These are phyloP conservation scores for Anneissia japonica DNA, from an alignment of 35 echinoderm and acorn worm species.

Conservation along the genomic window DNA sequence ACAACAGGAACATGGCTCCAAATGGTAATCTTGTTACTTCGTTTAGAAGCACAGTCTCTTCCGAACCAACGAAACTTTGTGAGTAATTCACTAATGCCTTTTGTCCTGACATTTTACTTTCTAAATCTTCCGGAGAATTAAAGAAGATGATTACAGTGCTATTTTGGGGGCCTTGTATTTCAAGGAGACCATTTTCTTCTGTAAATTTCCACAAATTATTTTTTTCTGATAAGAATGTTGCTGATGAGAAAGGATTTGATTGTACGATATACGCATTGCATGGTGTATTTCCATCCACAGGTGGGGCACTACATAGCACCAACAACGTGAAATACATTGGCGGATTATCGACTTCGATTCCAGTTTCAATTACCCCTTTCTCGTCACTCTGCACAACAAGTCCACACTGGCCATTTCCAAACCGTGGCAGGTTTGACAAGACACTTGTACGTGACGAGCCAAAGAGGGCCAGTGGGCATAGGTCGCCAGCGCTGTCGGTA, in stretches of 20 bases:
- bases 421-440: conserved; percentile 48
- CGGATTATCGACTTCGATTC: background rate
- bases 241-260: background rate
- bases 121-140: conserved; percentile 19
- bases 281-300: conserved; percentile 14
- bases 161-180: conserved; percentile 35
- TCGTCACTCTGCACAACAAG: conserved; percentile 26
- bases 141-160: conserved; percentile 47
- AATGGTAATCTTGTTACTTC: conserved; percentile 4
- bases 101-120: background rate
- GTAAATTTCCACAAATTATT: conserved; percentile 39
- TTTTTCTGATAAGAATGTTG: background rate
- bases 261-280: conserved; percentile 42
- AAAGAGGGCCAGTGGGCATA: conserved; percentile 39
- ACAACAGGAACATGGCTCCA: conserved; percentile 49
- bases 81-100: conserved; percentile 24
- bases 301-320: conserved; percentile 54
- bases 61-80: conserved; percentile 48
- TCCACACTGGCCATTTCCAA: conserved; percentile 45
- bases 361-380: background rate
- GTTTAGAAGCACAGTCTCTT: conserved; percentile 30
- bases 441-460: conserved; percentile 46
- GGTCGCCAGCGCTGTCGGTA: conserved; percentile 34
- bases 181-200: background rate
- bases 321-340: conserved; percentile 11